A percentile compares a stretch with the other conserved stretches of the same genome.
Evolutionary conservation across 2,113 vertebrate genomes (phyloP).

Genomic region (Scolopax mira): DNA sequence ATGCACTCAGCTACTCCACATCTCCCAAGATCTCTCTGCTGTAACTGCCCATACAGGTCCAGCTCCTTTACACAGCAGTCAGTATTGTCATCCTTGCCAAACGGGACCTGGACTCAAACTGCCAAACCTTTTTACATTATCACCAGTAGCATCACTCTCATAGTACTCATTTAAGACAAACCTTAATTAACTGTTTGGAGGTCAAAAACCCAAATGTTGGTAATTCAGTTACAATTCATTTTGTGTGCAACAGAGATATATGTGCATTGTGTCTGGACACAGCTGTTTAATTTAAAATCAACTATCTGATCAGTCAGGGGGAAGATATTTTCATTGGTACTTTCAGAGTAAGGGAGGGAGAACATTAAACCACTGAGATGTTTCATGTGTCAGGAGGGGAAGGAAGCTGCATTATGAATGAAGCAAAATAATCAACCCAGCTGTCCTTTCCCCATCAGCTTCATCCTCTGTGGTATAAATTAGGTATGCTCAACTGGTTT

Average conservation of each 20-base stretch:
- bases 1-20: background rate
- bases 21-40: background rate
- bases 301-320: background rate
- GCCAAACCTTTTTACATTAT: background rate
- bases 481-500: background rate
- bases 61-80: accelerated
- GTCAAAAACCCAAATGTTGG: background rate
- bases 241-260: background rate
- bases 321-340: background rate
- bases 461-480: background rate
- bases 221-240: background rate
- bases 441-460: background rate
- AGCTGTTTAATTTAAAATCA: conserved; percentile 46
- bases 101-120: background rate
- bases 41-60: background rate
- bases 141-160: background rate
- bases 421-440: background rate
- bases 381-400: background rate
- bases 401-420: conserved; percentile 1
- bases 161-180: background rate
- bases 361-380: background rate
- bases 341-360: background rate
- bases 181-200: background rate
- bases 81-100: background rate
- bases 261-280: background rate